A percentile compares a stretch with the other conserved stretches of the same genome.
Conservation (phyloP, 2,113 vertebrate genomes). For the Nansenia antarctica region DNA sequence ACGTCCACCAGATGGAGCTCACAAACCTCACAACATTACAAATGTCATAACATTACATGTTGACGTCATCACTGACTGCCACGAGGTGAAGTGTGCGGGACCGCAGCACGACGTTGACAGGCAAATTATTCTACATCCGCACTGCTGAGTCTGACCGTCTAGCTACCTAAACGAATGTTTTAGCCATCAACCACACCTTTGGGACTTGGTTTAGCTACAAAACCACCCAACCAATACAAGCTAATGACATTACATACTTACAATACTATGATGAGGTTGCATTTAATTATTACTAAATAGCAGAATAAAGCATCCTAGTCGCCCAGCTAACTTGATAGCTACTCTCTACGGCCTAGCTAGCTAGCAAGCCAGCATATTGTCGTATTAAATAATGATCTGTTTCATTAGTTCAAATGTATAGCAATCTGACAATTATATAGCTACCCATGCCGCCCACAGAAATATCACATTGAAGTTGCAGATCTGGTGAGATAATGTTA, state of each 20-base stretch:
- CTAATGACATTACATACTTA: background rate
- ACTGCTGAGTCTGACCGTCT: no score
- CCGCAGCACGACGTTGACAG: constrained; percentile 15
- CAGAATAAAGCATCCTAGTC: no score
- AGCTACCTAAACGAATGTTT: no score
- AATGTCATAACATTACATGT: constrained; percentile 70
- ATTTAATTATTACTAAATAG: background rate
- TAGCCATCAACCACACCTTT: no score
- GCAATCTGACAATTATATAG: constrained; percentile 5
- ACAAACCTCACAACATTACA: constrained; percentile 11
- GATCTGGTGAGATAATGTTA: no score
- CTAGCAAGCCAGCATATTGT: constrained; percentile 11
- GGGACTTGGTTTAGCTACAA: no score
- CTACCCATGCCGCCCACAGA: constrained; percentile 67
- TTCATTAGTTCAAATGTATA: background rate
- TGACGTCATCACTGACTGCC: constrained; percentile 92
- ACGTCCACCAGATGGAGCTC: constrained; percentile 49
- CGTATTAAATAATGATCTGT: background rate
- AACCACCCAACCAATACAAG: background rate
- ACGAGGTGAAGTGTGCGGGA: constrained; percentile 73
- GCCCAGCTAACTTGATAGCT: background rate
- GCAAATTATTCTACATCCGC: constrained; percentile 67
- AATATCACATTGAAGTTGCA: constrained; percentile 48
- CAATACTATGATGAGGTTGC: background rate
- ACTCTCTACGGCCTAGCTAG: background rate